Conservation (phyloP, 2,797 vertebrate genomes). For the Oryzias sinensis region DNA sequence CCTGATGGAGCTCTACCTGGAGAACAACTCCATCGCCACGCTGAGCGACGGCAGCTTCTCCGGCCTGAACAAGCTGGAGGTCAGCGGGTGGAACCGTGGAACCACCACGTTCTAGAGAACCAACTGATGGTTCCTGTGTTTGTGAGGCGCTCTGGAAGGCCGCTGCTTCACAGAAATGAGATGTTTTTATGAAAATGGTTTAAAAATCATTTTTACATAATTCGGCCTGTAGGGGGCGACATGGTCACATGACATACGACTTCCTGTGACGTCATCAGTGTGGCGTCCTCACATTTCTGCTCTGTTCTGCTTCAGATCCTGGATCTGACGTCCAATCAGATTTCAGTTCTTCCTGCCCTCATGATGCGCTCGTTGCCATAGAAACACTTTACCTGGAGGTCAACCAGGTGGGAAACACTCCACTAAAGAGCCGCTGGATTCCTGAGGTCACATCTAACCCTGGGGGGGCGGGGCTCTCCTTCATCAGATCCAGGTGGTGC, state of each 20-base stretch:
- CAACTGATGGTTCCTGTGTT: no score
- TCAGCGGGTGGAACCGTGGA: slow-evolving; percentile 14
- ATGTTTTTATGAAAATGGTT: no score
- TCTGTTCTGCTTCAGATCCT: slow-evolving; percentile 46
- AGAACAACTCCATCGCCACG: slow-evolving; percentile 53
- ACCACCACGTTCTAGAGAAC: no score
- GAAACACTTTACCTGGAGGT: slow-evolving; percentile 62
- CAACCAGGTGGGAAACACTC: slow-evolving; percentile 56
- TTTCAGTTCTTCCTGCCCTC: slow-evolving; percentile 52
- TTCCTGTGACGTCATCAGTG: neutral
- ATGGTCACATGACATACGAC: no score
- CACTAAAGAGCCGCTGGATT: neutral
- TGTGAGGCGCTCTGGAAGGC: no score
- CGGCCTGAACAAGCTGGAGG: slow-evolving; percentile 62
- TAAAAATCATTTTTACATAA: no score
- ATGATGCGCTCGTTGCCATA: slow-evolving; percentile 61
- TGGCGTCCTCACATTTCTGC: neutral
- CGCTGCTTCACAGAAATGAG: no score
- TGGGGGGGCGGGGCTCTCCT: neutral
- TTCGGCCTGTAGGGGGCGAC: no score
- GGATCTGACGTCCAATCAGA: slow-evolving; percentile 62
- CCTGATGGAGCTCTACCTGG: slow-evolving; percentile 65
- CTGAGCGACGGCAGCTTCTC: slow-evolving; percentile 60
- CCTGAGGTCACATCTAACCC: neutral
- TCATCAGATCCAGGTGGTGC: slow-evolving; percentile 58